Evolutionary conservation across 2,888 invertebrate genomes (phyloP), one percentile per base, ranked within the genome.

Genomic region (Acleris emargana): DNA sequence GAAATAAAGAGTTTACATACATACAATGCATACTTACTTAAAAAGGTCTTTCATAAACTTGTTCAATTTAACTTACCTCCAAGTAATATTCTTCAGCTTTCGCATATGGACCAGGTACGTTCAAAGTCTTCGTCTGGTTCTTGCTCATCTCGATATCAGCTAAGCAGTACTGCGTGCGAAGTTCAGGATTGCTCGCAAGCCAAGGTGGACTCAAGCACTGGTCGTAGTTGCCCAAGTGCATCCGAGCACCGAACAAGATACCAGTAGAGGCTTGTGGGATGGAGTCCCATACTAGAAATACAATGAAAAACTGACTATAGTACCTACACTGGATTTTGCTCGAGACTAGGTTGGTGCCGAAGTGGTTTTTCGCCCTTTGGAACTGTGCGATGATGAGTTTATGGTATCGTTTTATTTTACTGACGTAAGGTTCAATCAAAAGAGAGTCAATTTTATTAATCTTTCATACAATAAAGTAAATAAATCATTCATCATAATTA

Each of bases 221-320:
- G 52, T 84, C 84, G 59, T 76, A 84, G 67, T 76, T 81, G 0
- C 84, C 84, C 0, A 81, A 57, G 18, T 79, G 75, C 20, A 72
- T 64, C 4, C 67, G 69, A 0, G 72, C 72, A 0, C 83, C 84
- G 47, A 76, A 80, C 3, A 84, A 71, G 0, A 72, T 73, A 0
- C 83, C 83, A 3, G 68, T 62, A 5, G 84, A 83, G 3, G 73
- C 69, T 25, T 81, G 43, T 16, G 54, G 79, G 64, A 78, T 80
- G 0, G 84, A 76, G 47, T 84, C 83, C 81, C 82, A 83, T 4
- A 81, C 84, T 84, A 70, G 45, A 68, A 62, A 38, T 58, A 18
- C 22, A 47, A 13, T 28, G 9, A 20, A 17, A 25, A 18, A 11
- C n/a, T n/a, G n/a, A n/a, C n/a, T n/a, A n/a, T n/a, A n/a, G n/a